Evolutionary conservation across 1,140 invertebrate species (phyloP), one percentile per base, ranked within the genome.

Genomic region (Leptinotarsa lineolata): DNA sequence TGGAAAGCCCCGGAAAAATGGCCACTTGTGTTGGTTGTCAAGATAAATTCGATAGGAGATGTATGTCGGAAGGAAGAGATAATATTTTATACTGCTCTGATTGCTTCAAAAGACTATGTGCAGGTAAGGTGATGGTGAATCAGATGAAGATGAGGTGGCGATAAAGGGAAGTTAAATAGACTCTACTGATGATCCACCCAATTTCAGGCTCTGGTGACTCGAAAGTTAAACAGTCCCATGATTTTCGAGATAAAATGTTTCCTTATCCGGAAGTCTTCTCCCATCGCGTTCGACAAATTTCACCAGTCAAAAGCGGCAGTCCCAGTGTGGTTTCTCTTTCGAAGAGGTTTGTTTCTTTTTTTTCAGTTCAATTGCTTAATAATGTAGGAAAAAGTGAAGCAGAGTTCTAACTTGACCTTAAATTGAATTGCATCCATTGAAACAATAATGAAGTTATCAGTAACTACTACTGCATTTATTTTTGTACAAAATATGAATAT

Each of bases 41-140:
- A 20, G 67, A 68, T 13, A 54, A 48, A 54, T 68, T 54, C 20
- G 44, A 68, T 54, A 68, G 44, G 54, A n/a, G 20, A 54, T 39
- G 45, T n/a, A 48, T 68, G 46, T n/a, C 48, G 20, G 67, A 68
- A 58, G 48, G 67, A 3, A 68, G 67, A 68, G 22, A 68, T 24
- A 39, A 68, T 20, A 18, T 68, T 13, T 21, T 54, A 11, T 68
- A 68, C n/a, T 68, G 67, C 20, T 20, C 15, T 15, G 46, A 68
- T 48, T 68, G 67, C 45, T 68, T 68, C 44, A 68, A 68, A 54
- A 22, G 21, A 20, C n/a, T 68, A 16, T 54, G 21, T 24, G 48
- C 67, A 68, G 67, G 67, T 68, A 22, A 68, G 44, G 8, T 39
- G 30, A 11, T 11, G 8, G 8, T 3, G 11, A 2, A 11, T 39